These are phyloP conservation scores for Polypterus senegalus DNA, from an alignment of 2,113 vertebrate species.

Conservation along the genomic window DNA sequence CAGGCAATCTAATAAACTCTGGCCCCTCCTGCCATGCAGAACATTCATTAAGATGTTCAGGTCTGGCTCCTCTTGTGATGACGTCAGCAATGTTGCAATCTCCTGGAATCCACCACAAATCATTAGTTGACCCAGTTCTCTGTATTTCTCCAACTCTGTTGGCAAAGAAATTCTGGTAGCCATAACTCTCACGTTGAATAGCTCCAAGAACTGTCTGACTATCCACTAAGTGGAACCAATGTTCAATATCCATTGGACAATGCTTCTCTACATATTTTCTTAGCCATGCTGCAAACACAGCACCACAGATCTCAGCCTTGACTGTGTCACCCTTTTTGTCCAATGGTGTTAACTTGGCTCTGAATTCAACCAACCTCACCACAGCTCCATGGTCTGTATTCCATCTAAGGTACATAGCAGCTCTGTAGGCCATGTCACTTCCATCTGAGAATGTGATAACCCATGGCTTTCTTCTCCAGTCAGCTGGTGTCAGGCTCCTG, in stretches of 20 bases:
- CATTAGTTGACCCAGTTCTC: neutral
- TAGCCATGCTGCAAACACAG: slow-evolving; percentile 11
- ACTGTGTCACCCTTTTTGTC: slow-evolving; percentile 10
- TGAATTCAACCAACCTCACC: slow-evolving; percentile 11
- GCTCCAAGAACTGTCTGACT: slow-evolving; percentile 20
- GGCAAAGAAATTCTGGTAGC: slow-evolving; percentile 16
- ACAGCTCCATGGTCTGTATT: too few species aligned
- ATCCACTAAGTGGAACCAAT: slow-evolving; percentile 17
- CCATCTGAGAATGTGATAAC: slow-evolving; percentile 13
- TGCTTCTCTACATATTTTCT: slow-evolving; percentile 16
- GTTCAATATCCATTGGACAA: slow-evolving; percentile 1
- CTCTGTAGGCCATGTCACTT: slow-evolving; percentile 9
- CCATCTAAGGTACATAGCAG: neutral
- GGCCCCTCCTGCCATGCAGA: too few species aligned
- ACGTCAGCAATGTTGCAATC: too few species aligned
- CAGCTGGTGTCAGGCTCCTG: slow-evolving; percentile 7
- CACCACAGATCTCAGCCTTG: slow-evolving; percentile 18
- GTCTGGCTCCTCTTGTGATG: too few species aligned
- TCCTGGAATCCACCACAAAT: slow-evolving; percentile 20
- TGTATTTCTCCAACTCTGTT: slow-evolving; percentile 24
- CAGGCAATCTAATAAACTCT: too few species aligned
- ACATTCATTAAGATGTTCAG: too few species aligned
- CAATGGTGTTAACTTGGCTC: slow-evolving; percentile 12
- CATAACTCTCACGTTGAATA: slow-evolving; percentile 15
- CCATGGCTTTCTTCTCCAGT: neutral